Conservation (phyloP, 92 coral and sea anemone genomes). For the Meandrina meandrites region DNA sequence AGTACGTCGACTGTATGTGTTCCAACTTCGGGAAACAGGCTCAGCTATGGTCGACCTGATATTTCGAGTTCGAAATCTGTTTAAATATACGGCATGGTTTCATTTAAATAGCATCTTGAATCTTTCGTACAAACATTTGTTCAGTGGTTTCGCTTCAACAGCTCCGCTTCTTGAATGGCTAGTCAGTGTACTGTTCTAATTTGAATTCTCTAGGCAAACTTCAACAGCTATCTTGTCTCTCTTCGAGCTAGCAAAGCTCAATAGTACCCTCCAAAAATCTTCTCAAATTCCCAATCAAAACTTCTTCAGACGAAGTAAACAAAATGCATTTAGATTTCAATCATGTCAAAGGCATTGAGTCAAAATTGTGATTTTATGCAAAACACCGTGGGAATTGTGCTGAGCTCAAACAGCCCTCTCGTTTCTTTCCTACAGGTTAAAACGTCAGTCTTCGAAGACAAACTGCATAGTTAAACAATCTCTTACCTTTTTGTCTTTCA, state of each 20-base stretch:
- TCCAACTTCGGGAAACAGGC: background rate
- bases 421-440: background rate
- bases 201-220: background rate
- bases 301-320: background rate
- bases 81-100: background rate
- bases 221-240: background rate
- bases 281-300: background rate
- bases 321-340: background rate
- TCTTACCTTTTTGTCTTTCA: constrained; percentile 8
- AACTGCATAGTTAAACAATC: background rate
- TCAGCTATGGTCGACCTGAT: background rate
- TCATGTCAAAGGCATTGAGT: background rate
- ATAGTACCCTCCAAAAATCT: background rate
- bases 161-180: background rate
- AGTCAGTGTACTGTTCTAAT: background rate
- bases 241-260: background rate
- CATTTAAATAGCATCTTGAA: background rate
- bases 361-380: constrained; percentile 6
- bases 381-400: background rate
- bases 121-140: background rate
- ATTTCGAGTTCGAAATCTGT: background rate
- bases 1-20: background rate
- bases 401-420: background rate
- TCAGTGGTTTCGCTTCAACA: background rate
- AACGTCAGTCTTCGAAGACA: background rate